Base-by-base conservation (phyloP, 1,140 invertebrate species). In the Pseudomyrmex sp. region DNA sequence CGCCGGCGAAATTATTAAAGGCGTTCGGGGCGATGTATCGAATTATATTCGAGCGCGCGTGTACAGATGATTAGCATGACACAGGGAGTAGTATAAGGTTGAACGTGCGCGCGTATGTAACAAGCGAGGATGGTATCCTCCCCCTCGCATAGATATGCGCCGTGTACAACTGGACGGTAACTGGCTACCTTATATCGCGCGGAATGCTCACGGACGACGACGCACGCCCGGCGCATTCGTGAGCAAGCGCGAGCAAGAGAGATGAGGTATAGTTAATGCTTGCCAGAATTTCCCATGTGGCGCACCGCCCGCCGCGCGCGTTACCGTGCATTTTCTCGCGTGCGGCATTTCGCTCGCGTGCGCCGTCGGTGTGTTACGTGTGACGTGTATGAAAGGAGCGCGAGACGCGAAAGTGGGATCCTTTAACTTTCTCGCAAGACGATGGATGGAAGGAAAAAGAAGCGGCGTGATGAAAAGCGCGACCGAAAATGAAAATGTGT, bases 231-330 rank as follows among this genome's bases (percentile, higher is more conserved):
- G 56, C 69, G 84, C 70, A 87, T 87, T 87, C 85, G 77, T 87
- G 83, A 85, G 18, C 46, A 59, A 66, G 44, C 69, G 75, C 70
- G 85, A 77, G 66, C 35, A 7, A 35, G 35, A 35, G 35, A 35
- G 72, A 87, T 85, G 74, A 85, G 68, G 68, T 74, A 83, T 83
- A 87, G 72, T 77, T 87, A 85, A 85, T 83, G 59, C 79, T 75
- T 44, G 68, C 66, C 79, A 73, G 84, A 85, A 87, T 87, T 87
- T 87, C 86, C 86, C 86, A 87, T 79, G 84, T 87, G 86, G 84
- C 85, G 54, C 56, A 56, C 82, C 82, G 26, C 35, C 69, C 83
- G 26, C 26, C 26, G 26, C 26, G 82, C 63, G 82, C 63, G 83
- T 79, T 69, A 52, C 83, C 52, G 75, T 13, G 35, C 65, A 86